phyloP scores from a whole-genome alignment of 2,113 vertebrate genomes.

The Hypomesus transpacificus region DNA sequence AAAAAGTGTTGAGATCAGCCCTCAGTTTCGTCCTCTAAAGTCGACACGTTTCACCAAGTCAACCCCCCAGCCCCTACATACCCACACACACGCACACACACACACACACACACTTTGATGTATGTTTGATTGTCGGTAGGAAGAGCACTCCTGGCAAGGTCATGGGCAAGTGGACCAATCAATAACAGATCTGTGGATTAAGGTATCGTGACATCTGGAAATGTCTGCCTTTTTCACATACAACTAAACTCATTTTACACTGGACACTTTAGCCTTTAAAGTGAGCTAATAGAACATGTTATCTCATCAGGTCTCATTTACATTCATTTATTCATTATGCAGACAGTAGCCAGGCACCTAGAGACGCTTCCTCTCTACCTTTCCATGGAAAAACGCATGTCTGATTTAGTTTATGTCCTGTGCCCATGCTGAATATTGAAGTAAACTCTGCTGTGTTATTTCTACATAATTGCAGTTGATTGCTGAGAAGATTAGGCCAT shows the following conservation, averaged over 20 bases:
- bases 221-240: slow-evolving; percentile 26
- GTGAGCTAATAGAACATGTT: slow-evolving; percentile 59
- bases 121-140: slow-evolving; percentile 67
- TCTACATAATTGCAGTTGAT: slow-evolving; percentile 64
- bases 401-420: slow-evolving; percentile 36
- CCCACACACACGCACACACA: slow-evolving; percentile 22
- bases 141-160: slow-evolving; percentile 70
- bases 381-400: slow-evolving; percentile 22
- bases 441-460: slow-evolving; percentile 64
- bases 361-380: slow-evolving; percentile 28
- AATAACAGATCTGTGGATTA: slow-evolving; percentile 44
- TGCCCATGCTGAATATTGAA: slow-evolving; percentile 23
- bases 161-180: slow-evolving; percentile 47
- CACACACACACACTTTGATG: slow-evolving; percentile 52
- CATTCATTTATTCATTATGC: slow-evolving; percentile 55
- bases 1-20: slow-evolving; percentile 62
- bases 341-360: slow-evolving; percentile 49
- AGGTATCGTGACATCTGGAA: slow-evolving; percentile 41
- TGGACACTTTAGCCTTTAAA: slow-evolving; percentile 47
- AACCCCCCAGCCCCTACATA: slow-evolving; percentile 15
- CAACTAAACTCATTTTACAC: slow-evolving; percentile 38
- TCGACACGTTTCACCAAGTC: slow-evolving; percentile 24
- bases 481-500: slow-evolving; percentile 65
- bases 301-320: slow-evolving; percentile 57
- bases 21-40: slow-evolving; percentile 55